phyloP scores from a whole-genome alignment of 2,113 vertebrate species.

The Chloropsis hardwickii region DNA sequence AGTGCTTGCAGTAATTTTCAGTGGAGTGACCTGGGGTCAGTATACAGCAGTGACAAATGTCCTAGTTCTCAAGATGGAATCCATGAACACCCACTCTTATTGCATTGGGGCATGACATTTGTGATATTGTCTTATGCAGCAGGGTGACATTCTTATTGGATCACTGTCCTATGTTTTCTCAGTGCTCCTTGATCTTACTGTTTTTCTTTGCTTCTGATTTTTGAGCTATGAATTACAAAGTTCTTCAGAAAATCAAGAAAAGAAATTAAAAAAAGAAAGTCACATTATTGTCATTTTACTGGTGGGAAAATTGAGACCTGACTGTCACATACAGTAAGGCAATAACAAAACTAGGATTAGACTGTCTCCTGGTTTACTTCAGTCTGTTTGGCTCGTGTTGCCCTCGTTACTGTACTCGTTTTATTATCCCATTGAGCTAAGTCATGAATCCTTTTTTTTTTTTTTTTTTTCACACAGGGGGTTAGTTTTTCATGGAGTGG shows the following conservation, averaged over 20 bases:
- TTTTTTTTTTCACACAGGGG: fast-evolving
- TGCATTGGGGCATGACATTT: not conserved
- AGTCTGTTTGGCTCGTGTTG: not conserved
- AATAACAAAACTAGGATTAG: not conserved
- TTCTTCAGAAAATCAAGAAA: not conserved
- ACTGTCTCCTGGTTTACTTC: not conserved
- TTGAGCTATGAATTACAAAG: not conserved
- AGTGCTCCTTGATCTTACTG: not conserved
- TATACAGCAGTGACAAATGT: not conserved
- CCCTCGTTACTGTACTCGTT: not conserved
- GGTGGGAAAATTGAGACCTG: not conserved
- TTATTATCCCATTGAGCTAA: not conserved
- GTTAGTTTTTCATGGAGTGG: not conserved
- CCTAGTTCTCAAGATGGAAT: not conserved
- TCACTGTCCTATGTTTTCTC: not conserved
- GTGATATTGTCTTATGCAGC: not conserved
- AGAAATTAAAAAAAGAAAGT: not conserved
- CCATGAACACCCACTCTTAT: not conserved
- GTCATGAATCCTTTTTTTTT: not conserved
- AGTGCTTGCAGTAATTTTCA: not conserved
- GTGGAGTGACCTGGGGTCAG: not conserved
- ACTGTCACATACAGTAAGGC: not conserved
- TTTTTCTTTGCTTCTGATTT: not conserved
- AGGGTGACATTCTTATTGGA: not conserved
- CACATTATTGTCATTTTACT: not conserved